A percentile compares a stretch with the other conserved stretches of the same genome.
phyloP scores from a whole-genome alignment of 2,113 vertebrate species.

The Nothoprocta pentlandii region DNA sequence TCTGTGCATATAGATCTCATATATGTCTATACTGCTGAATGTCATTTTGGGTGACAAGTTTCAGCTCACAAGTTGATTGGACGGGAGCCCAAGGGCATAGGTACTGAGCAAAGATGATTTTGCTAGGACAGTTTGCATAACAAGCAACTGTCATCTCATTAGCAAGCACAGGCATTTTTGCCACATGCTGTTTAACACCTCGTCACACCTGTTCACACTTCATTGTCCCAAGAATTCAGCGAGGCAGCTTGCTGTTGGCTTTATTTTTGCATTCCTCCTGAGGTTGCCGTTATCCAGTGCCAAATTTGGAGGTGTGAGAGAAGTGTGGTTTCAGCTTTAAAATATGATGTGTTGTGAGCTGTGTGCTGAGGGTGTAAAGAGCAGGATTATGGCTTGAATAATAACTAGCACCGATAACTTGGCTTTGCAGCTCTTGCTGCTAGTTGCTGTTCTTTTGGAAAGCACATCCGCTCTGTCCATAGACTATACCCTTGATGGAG shows the following conservation, averaged over 20 bases:
- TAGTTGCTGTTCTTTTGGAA: background rate
- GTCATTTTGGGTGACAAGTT: conserved; percentile 30
- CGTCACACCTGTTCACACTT: conserved; percentile 65
- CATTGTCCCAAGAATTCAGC: conserved; percentile 52
- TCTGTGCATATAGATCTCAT: conserved; percentile 20
- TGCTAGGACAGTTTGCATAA: conserved; percentile 60
- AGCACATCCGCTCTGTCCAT: background rate
- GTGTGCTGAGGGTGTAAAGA: background rate
- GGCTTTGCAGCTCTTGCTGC: background rate
- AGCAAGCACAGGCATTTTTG: conserved; percentile 60
- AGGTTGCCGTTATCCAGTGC: background rate
- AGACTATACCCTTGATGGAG: background rate
- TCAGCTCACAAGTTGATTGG: conserved; percentile 43
- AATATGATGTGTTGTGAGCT: background rate
- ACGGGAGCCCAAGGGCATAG: conserved; percentile 65
- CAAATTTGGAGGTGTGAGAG: background rate
- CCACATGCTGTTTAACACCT: conserved; percentile 70
- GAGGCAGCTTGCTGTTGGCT: conserved; percentile 8
- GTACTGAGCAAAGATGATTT: conserved; percentile 55
- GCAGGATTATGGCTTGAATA: background rate
- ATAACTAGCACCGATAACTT: background rate
- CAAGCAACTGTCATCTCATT: conserved; percentile 69
- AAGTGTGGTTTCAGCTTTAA: background rate
- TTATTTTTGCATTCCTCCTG: conserved; percentile 19
- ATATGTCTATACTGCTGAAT: conserved; percentile 41